Evolutionary conservation across 2,888 invertebrate genomes (phyloP), one percentile per base, ranked within the genome.

Genomic region (Chymomyza amoena): DNA sequence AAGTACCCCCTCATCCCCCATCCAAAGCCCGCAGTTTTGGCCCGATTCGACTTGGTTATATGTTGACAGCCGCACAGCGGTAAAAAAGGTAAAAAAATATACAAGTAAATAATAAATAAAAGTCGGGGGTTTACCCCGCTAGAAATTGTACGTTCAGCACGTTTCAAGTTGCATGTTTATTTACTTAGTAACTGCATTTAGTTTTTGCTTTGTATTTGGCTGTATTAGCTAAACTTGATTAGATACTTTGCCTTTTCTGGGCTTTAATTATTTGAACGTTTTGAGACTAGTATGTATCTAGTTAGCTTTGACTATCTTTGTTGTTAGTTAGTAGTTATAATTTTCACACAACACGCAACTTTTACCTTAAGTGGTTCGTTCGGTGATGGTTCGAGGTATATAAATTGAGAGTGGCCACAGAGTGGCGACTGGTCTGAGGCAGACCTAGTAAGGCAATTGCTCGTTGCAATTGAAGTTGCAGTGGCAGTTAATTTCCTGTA

Each of bases 151-250:
- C 6, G 13, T 45, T 3, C 10, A 79, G 85, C 85, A 86, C 85
- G 85, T 86, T 84, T 78, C 76, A 69, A 16, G 61, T 61, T 59
- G 59, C 20, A 18, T 59, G 15, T 59, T 59, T 59, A n/a, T 59
- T 57, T 57, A 15, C 15, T 57, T 57, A 20, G 20, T 25, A 18
- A 16, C 32, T 16, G 16, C 60, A 16, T 57, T 57, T 20, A 20
- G 15, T 10, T 61, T 32, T 45, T 15, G 16, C 45, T 61, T 6
- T 61, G n/a, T 32, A 32, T 32, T 32, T 13, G 39, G 39, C 13
- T 45, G 13, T 45, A 45, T 45, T 45, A 45, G 39, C 39, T 13
- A 15, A 39, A 50, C 61, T 61, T 61, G 61, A 39, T 61, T 45
- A 45, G 39, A 10, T 45, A 10, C 2, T 45, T 45, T 45, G 13